Percentiles rank a stretch among this genome's conserved stretches.
phyloP scores from a whole-genome alignment of 2,113 vertebrate species.

The Anas platyrhynchos region DNA sequence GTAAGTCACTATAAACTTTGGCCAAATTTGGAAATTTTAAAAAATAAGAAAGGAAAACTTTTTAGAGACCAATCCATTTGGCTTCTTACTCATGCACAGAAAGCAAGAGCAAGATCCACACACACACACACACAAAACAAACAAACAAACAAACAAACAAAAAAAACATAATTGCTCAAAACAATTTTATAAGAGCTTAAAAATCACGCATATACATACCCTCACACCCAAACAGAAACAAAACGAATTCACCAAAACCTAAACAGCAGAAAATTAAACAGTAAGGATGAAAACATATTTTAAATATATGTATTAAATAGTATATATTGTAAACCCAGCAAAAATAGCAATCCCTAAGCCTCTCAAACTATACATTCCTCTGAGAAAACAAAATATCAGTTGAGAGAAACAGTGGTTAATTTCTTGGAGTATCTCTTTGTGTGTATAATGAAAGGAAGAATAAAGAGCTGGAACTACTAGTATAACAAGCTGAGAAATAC shows the following conservation, averaged over 20 bases:
- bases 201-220: background rate
- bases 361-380: background rate
- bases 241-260: background rate
- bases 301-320: background rate
- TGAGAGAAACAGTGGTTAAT: background rate
- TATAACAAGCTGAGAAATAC: background rate
- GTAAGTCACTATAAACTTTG: background rate
- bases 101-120: background rate
- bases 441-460: slow-evolving; percentile 9
- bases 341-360: background rate
- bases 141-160: too few relatives aligned
- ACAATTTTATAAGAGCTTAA: background rate
- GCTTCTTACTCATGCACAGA: background rate
- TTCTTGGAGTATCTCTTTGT: background rate
- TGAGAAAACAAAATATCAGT: background rate
- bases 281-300: background rate
- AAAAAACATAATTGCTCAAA: background rate
- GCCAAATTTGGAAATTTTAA: background rate
- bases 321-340: background rate
- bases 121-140: background rate
- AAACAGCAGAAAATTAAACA: background rate
- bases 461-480: background rate
- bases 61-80: background rate
- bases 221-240: background rate
- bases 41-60: background rate